phyloP scores from a whole-genome alignment of 2,797 vertebrate genomes.

The Otolemur crassicaudatus region DNA sequence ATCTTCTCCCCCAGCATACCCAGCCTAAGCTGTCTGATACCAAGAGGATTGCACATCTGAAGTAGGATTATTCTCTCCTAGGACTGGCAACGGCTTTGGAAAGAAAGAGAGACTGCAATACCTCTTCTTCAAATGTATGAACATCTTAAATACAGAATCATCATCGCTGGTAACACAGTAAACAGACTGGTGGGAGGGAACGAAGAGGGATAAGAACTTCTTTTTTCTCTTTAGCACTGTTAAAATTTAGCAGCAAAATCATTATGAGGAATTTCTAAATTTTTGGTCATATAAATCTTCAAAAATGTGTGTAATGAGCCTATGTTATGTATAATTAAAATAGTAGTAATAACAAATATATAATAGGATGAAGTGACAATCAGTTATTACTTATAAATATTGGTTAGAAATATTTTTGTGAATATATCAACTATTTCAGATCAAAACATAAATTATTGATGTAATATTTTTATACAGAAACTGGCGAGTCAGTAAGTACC shows the following conservation, averaged over 20 bases:
- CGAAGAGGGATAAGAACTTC: background rate
- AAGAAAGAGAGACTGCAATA: background rate
- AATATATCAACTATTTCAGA: background rate
- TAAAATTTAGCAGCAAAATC: background rate
- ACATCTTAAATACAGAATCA: background rate
- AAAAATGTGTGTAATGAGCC: background rate
- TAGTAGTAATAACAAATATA: background rate
- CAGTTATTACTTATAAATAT: background rate
- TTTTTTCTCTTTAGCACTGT: background rate
- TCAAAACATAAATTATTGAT: background rate
- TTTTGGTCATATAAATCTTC: background rate
- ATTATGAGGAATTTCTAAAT: background rate
- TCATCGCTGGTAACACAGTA: background rate
- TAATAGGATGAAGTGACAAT: background rate
- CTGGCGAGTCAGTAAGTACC: background rate
- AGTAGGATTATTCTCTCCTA: background rate
- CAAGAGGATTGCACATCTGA: background rate
- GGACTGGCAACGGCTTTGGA: background rate
- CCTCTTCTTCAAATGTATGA: background rate
- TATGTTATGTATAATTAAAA: background rate
- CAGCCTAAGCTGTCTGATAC: background rate
- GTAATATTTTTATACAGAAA: conserved; percentile 8
- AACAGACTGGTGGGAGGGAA: background rate
- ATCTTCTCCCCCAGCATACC: background rate
- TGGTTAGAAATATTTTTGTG: background rate